Evolutionary conservation across 2,797 vertebrate genomes (phyloP).

Genomic region (Siniperca scherzeri): DNA sequence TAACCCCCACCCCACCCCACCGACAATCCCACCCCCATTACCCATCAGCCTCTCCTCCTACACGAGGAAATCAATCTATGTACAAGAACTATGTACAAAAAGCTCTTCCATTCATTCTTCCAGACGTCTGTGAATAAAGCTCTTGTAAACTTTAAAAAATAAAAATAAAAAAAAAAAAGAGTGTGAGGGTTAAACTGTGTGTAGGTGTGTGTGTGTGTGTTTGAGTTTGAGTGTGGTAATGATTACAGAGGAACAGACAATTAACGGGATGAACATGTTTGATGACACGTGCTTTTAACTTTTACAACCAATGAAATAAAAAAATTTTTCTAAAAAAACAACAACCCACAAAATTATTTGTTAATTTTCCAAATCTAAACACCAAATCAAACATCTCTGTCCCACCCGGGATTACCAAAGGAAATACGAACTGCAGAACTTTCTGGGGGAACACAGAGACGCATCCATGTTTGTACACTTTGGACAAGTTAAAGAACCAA

Average conservation of each 20-base stretch:
- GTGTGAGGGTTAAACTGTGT: constrained; percentile 54
- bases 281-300: not conserved
- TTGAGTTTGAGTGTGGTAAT: constrained; percentile 19
- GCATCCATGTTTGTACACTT: not conserved
- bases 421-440: not conserved
- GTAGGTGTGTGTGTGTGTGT: constrained; percentile 38
- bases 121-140: constrained; percentile 90
- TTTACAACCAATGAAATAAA: not conserved
- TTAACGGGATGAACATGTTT: constrained; percentile 6
- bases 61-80: constrained; percentile 86
- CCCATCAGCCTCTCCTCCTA: constrained; percentile 48
- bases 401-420: not conserved
- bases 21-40: not conserved
- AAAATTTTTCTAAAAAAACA: not conserved
- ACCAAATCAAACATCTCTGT: not conserved
- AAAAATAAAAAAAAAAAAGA: constrained; percentile 24
- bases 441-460: not conserved
- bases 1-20: not conserved
- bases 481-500: not conserved
- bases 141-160: constrained; percentile 85
- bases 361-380: not conserved
- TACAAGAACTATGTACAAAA: constrained; percentile 97
- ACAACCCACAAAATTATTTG: not conserved
- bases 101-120: constrained; percentile 77
- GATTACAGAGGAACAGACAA: constrained; percentile 12